These are phyloP conservation scores for Turdus rufiventris DNA, from an alignment of 2,113 vertebrate genomes.

Conservation along the genomic window DNA sequence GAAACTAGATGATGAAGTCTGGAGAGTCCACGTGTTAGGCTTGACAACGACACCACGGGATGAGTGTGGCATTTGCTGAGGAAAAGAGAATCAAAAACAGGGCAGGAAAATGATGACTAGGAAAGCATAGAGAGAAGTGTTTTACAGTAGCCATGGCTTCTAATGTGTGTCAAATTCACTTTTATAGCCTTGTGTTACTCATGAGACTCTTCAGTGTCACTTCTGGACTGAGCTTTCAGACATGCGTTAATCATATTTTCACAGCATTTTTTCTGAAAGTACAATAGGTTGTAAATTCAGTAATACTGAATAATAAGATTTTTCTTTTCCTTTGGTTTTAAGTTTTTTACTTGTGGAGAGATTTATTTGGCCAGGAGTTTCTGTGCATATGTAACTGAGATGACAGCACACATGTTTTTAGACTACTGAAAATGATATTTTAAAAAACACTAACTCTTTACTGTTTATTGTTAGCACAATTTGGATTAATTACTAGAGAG, in stretches of 20 bases:
- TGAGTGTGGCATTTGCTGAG: not conserved
- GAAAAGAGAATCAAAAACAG: not conserved
- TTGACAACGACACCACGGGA: not conserved
- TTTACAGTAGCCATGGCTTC: not conserved
- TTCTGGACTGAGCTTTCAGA: not conserved
- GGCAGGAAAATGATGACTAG: not conserved
- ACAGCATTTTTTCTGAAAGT: not conserved
- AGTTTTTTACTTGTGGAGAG: not conserved
- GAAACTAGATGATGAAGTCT: not conserved
- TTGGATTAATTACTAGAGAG: not conserved
- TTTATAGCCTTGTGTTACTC: not conserved
- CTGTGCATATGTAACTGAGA: not conserved
- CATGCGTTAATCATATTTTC: not conserved
- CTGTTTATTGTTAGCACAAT: not conserved
- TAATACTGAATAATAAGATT: not conserved
- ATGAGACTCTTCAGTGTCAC: not conserved
- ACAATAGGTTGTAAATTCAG: not conserved
- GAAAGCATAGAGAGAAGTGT: not conserved
- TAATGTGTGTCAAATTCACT: not conserved
- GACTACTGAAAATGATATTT: not conserved
- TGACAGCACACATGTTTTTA: not conserved
- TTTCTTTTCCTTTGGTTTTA: not conserved
- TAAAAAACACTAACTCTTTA: not conserved
- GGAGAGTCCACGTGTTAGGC: not conserved
- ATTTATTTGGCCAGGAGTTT: not conserved